phyloP scores from a whole-genome alignment of 2,113 vertebrate genomes.

The Plotosus lineatus region DNA sequence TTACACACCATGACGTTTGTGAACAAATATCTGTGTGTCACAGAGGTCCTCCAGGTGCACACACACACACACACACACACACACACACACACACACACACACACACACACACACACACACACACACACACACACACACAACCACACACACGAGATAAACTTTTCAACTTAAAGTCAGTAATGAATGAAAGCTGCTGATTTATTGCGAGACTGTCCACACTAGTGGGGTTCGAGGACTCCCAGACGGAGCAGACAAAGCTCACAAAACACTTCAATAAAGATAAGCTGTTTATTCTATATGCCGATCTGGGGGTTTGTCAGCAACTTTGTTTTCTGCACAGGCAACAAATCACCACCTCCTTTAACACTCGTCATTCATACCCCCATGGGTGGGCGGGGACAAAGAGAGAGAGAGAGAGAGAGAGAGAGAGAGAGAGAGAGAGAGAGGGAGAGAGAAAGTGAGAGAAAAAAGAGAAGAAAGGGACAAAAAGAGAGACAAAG shows the following conservation, averaged over 20 bases:
- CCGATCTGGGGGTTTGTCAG: not conserved
- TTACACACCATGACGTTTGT: not conserved
- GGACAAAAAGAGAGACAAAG: too few species aligned
- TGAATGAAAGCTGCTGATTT: not conserved
- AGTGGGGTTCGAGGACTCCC: not conserved
- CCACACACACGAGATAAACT: too few species aligned
- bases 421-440: not conserved
- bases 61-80: conserved; percentile 5
- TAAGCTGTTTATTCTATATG: not conserved
- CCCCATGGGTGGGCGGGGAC: not conserved
- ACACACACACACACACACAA: too few species aligned
- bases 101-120: not conserved
- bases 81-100: not conserved
- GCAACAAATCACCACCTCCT: not conserved
- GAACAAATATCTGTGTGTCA: not conserved
- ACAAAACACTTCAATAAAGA: not conserved
- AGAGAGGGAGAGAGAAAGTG: not conserved
- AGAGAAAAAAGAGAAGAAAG: not conserved
- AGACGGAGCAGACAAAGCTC: not conserved
- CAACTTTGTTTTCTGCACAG: conserved; percentile 2
- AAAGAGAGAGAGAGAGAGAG: conserved; percentile 8
- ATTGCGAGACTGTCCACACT: not conserved
- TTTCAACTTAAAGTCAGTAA: conserved; percentile 37
- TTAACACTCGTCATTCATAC: conserved; percentile 13
- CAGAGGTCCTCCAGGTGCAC: conserved; percentile 47